Percentiles rank a stretch among this genome's conserved stretches.
phyloP scores from a whole-genome alignment of 2,888 invertebrate genomes.

The Fissipunctia ypsillon region DNA sequence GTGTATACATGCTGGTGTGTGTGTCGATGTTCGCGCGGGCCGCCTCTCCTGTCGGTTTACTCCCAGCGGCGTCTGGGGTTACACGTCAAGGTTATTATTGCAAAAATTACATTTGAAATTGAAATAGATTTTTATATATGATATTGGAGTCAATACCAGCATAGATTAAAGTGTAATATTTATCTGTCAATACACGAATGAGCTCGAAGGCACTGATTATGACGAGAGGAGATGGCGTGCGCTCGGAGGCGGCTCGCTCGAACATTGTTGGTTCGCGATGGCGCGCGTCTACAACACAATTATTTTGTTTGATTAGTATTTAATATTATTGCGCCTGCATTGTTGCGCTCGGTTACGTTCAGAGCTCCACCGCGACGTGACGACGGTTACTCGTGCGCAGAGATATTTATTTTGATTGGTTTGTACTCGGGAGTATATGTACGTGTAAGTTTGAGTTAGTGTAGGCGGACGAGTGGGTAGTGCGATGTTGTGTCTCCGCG shows the following conservation, averaged over 20 bases:
- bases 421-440: slow-evolving; percentile 79
- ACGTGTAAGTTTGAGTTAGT: slow-evolving; percentile 84
- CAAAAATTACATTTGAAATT: slow-evolving; percentile 66
- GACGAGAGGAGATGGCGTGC: slow-evolving; percentile 33
- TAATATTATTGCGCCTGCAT: slow-evolving; percentile 79
- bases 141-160: slow-evolving; percentile 53
- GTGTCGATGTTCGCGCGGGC: slow-evolving; percentile 79
- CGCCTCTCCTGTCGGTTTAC: slow-evolving; percentile 73
- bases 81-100: slow-evolving; percentile 66
- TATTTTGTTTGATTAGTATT: slow-evolving; percentile 87
- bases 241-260: slow-evolving; percentile 70
- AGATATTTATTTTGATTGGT: slow-evolving; percentile 75
- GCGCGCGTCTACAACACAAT: slow-evolving; percentile 88
- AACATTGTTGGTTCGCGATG: slow-evolving; percentile 83
- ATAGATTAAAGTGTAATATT: slow-evolving; percentile 58
- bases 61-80: slow-evolving; percentile 75
- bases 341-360: slow-evolving; percentile 79
- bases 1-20: slow-evolving; percentile 76
- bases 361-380: slow-evolving; percentile 75
- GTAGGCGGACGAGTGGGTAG: slow-evolving; percentile 87
- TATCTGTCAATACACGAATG: slow-evolving; percentile 34
- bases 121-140: slow-evolving; percentile 66
- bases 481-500: slow-evolving; percentile 89
- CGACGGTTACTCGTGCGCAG: slow-evolving; percentile 70
- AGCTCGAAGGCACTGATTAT: slow-evolving; percentile 16